These are phyloP conservation scores for Drosophila neonasuta DNA, from an alignment of 2,888 invertebrate genomes.

Conservation along the genomic window DNA sequence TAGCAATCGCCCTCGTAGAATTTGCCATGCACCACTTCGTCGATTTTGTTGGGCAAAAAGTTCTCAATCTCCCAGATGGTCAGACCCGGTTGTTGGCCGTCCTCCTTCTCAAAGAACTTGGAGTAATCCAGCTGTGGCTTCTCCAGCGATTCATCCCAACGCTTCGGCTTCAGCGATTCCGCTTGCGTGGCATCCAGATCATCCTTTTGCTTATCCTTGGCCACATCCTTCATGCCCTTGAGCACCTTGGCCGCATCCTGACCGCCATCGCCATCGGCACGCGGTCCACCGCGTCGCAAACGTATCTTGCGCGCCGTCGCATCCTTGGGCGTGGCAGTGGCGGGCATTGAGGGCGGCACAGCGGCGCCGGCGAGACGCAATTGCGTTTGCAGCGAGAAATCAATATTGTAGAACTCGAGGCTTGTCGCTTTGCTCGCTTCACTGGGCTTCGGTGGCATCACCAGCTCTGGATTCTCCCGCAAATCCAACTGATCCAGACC, in stretches of 20 bases:
- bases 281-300: conserved; percentile 90
- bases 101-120: conserved; percentile 97
- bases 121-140: conserved; percentile 98
- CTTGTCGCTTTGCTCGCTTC: conserved; percentile 90
- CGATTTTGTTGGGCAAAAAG: conserved; percentile 97
- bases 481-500: conserved; percentile 95
- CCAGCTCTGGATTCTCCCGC: conserved; percentile 95
- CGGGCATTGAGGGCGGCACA: conserved; percentile 88
- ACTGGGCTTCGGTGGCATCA: conserved; percentile 98
- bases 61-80: conserved; percentile 99
- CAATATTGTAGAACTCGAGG: conserved; percentile 98
- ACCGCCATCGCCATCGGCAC: conserved; percentile 86
- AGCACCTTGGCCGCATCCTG: conserved; percentile 94
- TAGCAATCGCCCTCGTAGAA: conserved; percentile 99
- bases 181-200: conserved; percentile 80
- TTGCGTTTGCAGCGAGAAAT: conserved; percentile 98
- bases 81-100: conserved; percentile 95
- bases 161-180: conserved; percentile 88
- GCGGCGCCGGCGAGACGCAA: conserved; percentile 94
- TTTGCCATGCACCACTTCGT: conserved; percentile 96
- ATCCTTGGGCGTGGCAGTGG: conserved; percentile 89
- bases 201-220: conserved; percentile 86
- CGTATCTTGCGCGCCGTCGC: conserved; percentile 97
- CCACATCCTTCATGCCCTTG: conserved; percentile 87
- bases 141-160: conserved; percentile 97